Conservation (phyloP, 2,113 vertebrate genomes). For the Brachirus orientalis region DNA sequence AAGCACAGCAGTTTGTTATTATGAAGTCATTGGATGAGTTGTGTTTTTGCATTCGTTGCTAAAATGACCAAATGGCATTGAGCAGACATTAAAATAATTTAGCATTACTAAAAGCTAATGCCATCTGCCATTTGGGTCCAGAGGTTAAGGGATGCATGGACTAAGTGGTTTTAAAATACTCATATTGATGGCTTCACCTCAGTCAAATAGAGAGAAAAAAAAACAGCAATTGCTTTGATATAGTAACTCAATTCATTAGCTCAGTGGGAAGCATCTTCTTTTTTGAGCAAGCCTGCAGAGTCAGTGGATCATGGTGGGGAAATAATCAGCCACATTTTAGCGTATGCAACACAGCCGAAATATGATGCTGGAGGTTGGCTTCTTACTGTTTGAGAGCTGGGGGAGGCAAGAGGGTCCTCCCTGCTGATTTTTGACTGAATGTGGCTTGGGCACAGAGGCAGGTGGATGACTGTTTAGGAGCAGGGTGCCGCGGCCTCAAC, state of each 20-base stretch:
- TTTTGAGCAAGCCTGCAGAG: slow-evolving; percentile 56
- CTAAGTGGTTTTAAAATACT: slow-evolving; percentile 48
- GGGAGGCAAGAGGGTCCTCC: slow-evolving; percentile 16
- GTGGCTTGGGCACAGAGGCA: slow-evolving; percentile 14
- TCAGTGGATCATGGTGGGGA: slow-evolving; percentile 49
- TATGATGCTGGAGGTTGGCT: slow-evolving; percentile 26
- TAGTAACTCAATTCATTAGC: slow-evolving; percentile 59
- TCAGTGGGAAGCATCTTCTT: slow-evolving; percentile 56
- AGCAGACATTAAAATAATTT: slow-evolving; percentile 14
- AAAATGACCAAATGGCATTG: not conserved
- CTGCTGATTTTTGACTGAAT: slow-evolving; percentile 25
- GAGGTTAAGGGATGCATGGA: slow-evolving; percentile 23
- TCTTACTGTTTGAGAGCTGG: slow-evolving; percentile 15
- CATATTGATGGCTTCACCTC: slow-evolving; percentile 34
- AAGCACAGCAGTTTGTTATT: no score
- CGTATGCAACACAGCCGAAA: slow-evolving; percentile 21
- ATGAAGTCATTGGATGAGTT: not conserved
- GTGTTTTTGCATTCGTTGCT: not conserved
- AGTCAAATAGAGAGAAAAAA: slow-evolving; percentile 17
- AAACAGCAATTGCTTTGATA: slow-evolving; percentile 30
- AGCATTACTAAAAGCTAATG: not conserved
- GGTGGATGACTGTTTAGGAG: slow-evolving; percentile 33
- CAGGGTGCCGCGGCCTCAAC: slow-evolving; percentile 7
- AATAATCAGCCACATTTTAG: slow-evolving; percentile 52
- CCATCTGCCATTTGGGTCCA: not conserved